Base-by-base conservation (phyloP, 2,113 vertebrate genomes). In the Clarias batrachus region DNA sequence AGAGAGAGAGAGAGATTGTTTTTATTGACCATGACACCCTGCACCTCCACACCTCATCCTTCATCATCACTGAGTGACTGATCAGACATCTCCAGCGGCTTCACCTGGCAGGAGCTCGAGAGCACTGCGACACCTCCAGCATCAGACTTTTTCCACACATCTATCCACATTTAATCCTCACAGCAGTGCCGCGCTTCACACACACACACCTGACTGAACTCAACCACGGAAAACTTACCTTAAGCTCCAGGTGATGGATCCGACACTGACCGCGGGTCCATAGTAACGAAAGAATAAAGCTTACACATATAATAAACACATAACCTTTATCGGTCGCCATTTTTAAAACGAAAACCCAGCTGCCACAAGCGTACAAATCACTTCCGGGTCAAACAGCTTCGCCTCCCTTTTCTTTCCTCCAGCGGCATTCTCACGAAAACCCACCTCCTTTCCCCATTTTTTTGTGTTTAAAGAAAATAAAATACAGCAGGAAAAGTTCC, bases 251-350 rank as follows among this genome's bases (percentile, higher is more conserved):
- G 27, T 92, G 89, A 79, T 92, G 91, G 13, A 90, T n/a, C 59
- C 91, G 87, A 71, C 86, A 87, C 4, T 87, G 70, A 83, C 81
- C 82, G 77, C 84, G 85, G 17, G 70, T 86, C n/a, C 86, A 62
- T 60, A 91, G 84, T 74, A 84, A 66, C 8, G 83, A 74, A n/a
- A 92, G 76, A 66, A 90, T 78, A 8, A 87, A 30, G 54, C 77
- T 76, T 73, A 87, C 62, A 85, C 81, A 41, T 60, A 81, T 83
- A 83, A 89, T 83, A 83, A 89, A 89, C 48, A 89, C 25, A 90
- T 65, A 88, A 79, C 73, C 89, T 85, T 87, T 91, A 65, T 88
- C 87, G 65, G 83, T 83, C 86, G 91, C 91, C 91, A 92, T 92
- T 87, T 91, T 90, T 87, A 85, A 89, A 89, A 71, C 73, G 37